phyloP scores from a whole-genome alignment of 2,888 invertebrate species.

The Drosophila robusta region DNA sequence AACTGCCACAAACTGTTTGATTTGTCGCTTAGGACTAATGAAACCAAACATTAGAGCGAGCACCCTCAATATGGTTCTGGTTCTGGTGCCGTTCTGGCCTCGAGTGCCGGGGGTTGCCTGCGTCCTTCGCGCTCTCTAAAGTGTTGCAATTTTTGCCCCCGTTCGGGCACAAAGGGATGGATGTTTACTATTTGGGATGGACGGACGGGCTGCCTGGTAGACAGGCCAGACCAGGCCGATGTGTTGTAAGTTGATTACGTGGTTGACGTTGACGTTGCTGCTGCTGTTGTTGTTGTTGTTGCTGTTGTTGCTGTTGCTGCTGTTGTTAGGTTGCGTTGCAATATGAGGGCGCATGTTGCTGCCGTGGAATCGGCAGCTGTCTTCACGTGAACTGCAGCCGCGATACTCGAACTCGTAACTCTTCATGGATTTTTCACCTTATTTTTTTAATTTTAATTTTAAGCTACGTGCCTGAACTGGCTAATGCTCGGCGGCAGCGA shows the following conservation, averaged over 20 bases:
- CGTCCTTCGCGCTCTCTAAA: slow-evolving; percentile 24
- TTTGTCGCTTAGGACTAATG: slow-evolving; percentile 82
- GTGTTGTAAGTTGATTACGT: slow-evolving; percentile 79
- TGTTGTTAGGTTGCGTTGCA: slow-evolving; percentile 47
- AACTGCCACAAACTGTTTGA: slow-evolving; percentile 82
- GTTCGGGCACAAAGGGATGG: slow-evolving; percentile 47
- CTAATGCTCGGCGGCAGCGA: slow-evolving; percentile 52
- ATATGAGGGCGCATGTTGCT: slow-evolving; percentile 73
- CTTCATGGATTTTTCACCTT: slow-evolving; percentile 63
- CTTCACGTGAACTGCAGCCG: slow-evolving; percentile 65
- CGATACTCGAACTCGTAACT: slow-evolving; percentile 57
- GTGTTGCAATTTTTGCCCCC: slow-evolving; percentile 59
- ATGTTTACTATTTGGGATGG: slow-evolving; percentile 48
- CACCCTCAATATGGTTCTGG: slow-evolving; percentile 55
- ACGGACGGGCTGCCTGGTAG: slow-evolving; percentile 12
- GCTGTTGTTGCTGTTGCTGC: slow-evolving; percentile 16
- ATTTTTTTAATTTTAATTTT: slow-evolving; percentile 30
- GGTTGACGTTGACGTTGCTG: slow-evolving; percentile 71
- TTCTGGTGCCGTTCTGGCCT: slow-evolving; percentile 36
- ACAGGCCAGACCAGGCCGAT: slow-evolving; percentile 24
- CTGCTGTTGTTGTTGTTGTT: slow-evolving; percentile 40
- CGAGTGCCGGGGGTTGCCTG: slow-evolving; percentile 47
- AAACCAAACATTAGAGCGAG: slow-evolving; percentile 76
- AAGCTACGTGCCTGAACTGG: slow-evolving; percentile 74
- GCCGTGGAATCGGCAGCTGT: slow-evolving; percentile 63